Base-by-base conservation (phyloP, 2,888 invertebrate species). In the Lycaena phlaeas region DNA sequence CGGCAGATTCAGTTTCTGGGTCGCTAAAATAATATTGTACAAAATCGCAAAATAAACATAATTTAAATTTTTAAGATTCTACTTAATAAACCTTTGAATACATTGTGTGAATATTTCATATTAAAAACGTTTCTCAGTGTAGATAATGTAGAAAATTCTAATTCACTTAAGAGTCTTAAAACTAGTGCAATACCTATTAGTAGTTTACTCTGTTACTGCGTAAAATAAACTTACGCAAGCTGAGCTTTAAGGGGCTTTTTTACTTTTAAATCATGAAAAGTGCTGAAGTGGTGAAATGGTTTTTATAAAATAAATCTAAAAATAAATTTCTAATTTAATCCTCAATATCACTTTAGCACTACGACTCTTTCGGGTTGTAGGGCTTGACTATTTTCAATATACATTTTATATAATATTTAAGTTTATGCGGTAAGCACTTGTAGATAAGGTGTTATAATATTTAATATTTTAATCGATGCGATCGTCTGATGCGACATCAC, bases 11-110 rank as follows among this genome's bases (percentile, higher is more conserved):
- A 72, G 71, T 74, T 74, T 72, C 69, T 71, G 72, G 67, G 68
- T 66, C 71, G 75, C 78, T 72, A 66, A 62, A 57, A 61, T 81
- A 77, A 81, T 76, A 62, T 69, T 81, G 78, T 79, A 78, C 77
- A 77, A 74, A n/a, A 74, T 66, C 65, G 72, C 71, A 62, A 61
- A 40, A 42, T 42, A 47, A 48, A 53, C 51, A 48, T 36, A 41
- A 42, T 34, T 34, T 12, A 22, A 9, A 18, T 12, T 22, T 22
- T 18, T 2, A 7, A 9, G 22, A 22, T 22, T 22, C 9, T 22
- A 22, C 5, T 22, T n/a, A n/a, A n/a, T n/a, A n/a, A n/a, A n/a
- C n/a, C n/a, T n/a, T n/a, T n/a, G n/a, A n/a, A n/a, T n/a, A n/a
- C n/a, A n/a, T n/a, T n/a, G n/a, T n/a, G n/a, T n/a, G n/a, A n/a